Conservation (phyloP, 2,113 vertebrate genomes). For the Cariama cristata region DNA sequence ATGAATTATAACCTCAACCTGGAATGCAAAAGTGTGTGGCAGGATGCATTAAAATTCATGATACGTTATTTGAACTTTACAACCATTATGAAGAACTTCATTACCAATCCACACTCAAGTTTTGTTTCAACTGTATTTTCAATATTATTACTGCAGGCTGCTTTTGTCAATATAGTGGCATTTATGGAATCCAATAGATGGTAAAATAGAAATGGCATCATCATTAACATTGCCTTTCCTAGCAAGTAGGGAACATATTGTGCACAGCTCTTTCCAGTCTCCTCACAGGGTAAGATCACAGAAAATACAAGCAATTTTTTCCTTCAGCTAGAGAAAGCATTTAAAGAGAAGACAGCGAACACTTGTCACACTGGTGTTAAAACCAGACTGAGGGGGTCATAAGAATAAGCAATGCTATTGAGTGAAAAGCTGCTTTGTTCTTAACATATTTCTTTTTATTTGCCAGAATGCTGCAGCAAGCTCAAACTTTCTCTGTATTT, state of each 20-base stretch:
- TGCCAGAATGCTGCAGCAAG: slow-evolving; percentile 4
- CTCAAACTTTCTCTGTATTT: background rate
- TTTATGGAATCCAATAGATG: background rate
- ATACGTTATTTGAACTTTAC: background rate
- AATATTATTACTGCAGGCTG: background rate
- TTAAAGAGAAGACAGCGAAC: background rate
- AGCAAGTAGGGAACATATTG: background rate
- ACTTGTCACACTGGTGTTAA: background rate
- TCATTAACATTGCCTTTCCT: background rate
- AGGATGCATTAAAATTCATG: background rate
- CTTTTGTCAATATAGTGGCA: background rate
- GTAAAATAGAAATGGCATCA: slow-evolving; percentile 12
- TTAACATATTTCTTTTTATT: background rate
- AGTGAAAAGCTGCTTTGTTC: slow-evolving; percentile 43
- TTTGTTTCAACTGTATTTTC: background rate
- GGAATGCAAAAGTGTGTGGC: background rate
- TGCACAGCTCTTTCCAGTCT: background rate
- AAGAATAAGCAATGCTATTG: slow-evolving; percentile 11
- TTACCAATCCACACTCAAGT: background rate
- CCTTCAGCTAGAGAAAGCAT: background rate
- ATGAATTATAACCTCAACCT: background rate
- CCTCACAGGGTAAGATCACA: background rate
- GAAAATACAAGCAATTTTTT: slow-evolving; percentile 13
- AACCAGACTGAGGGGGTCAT: background rate
- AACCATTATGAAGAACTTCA: background rate